phyloP scores from a whole-genome alignment of 1,140 invertebrate species.

The Hyphantria cunea region DNA sequence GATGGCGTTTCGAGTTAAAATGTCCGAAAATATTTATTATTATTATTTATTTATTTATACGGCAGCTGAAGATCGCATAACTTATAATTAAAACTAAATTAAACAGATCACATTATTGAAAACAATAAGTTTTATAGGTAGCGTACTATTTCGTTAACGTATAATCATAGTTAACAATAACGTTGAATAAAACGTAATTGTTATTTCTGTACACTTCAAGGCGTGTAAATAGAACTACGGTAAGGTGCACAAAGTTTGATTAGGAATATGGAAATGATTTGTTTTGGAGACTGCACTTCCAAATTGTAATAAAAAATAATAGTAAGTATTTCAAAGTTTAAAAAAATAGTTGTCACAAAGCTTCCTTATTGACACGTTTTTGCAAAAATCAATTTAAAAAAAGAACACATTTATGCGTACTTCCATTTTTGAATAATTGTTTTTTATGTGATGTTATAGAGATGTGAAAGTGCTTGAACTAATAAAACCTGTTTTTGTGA shows the following conservation, averaged over 20 bases:
- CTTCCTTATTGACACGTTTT: slow-evolving; percentile 30
- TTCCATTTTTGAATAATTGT: slow-evolving; percentile 3
- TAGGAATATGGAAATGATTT: background rate
- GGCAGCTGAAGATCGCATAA: too few species aligned
- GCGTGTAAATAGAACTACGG: slow-evolving; percentile 1
- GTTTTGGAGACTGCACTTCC: slow-evolving; percentile 28
- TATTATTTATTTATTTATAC: too few species aligned
- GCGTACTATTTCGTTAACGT: too few species aligned
- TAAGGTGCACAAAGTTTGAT: slow-evolving; percentile 12
- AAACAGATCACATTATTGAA: too few species aligned
- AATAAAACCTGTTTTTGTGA: slow-evolving; percentile 1
- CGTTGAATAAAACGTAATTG: too few species aligned
- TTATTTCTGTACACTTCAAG: too few species aligned
- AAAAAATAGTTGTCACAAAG: slow-evolving; percentile 26
- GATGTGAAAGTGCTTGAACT: background rate
- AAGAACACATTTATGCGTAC: slow-evolving; percentile 9
- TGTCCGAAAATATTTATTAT: too few species aligned
- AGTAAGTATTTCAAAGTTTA: slow-evolving; percentile 7
- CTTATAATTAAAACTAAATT: too few species aligned
- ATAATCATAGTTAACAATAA: too few species aligned
- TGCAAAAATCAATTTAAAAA: slow-evolving; percentile 11
- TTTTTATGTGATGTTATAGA: background rate
- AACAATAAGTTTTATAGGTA: too few species aligned
- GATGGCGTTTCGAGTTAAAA: too few species aligned
- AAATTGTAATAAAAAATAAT: slow-evolving; percentile 15